Evolutionary conservation across 2,888 invertebrate species (phyloP).

Genomic region (Crocallis elinguaria): DNA sequence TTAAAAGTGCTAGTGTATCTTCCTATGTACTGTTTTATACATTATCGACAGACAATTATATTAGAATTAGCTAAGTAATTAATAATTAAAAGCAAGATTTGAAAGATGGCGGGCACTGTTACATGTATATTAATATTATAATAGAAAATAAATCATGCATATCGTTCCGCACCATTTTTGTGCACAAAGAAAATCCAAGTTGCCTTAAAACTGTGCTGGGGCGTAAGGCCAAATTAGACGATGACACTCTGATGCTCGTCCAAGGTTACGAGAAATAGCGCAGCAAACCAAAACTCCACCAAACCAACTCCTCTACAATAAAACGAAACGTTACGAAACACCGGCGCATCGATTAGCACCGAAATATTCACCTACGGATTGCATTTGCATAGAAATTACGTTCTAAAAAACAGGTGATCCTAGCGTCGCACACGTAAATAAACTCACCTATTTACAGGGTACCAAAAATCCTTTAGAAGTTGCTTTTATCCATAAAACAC

Average conservation of each 20-base stretch:
- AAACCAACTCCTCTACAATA: constrained; percentile 35
- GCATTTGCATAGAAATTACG: constrained; percentile 42
- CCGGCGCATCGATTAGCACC: constrained; percentile 32
- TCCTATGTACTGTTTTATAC: too few species aligned
- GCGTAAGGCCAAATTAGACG: constrained; percentile 58
- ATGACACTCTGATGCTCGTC: constrained; percentile 55
- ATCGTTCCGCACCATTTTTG: constrained; percentile 1
- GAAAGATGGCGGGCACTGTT: background rate
- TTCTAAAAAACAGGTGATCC: constrained; percentile 45
- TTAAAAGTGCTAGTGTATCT: too few species aligned
- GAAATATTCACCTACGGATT: constrained; percentile 40
- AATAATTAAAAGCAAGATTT: too few species aligned
- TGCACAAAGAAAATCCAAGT: constrained; percentile 31
- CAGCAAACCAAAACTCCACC: constrained; percentile 40
- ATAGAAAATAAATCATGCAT: background rate
- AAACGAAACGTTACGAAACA: constrained; percentile 43
- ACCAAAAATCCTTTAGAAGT: constrained; percentile 35
- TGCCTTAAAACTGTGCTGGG: constrained; percentile 42
- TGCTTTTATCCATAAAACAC: constrained; percentile 64
- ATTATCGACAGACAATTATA: too few species aligned
- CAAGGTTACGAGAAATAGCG: constrained; percentile 65
- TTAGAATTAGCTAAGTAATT: too few species aligned
- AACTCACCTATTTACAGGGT: constrained; percentile 59
- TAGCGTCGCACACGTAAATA: constrained; percentile 39
- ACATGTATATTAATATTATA: background rate